These are phyloP conservation scores for Crocallis elinguaria DNA, from an alignment of 2,888 invertebrate genomes.

Conservation along the genomic window DNA sequence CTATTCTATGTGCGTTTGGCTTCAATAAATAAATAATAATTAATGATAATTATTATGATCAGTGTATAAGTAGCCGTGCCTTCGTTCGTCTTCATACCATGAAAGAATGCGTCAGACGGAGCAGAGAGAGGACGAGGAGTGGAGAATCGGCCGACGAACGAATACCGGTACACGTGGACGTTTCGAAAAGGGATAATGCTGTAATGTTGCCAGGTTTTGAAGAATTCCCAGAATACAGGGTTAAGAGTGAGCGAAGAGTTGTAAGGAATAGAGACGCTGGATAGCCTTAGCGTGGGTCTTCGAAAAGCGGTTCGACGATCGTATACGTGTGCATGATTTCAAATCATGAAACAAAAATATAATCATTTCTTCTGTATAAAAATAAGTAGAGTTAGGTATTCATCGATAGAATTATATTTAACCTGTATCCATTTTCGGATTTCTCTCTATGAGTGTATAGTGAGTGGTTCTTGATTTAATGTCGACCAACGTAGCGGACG, in stretches of 20 bases:
- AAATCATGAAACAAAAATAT: slow-evolving; percentile 75
- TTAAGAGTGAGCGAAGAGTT: slow-evolving; percentile 59
- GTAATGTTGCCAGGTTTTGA: slow-evolving; percentile 45
- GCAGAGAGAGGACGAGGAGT: slow-evolving; percentile 42
- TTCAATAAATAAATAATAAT: slow-evolving; percentile 69
- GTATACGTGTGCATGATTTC: slow-evolving; percentile 83
- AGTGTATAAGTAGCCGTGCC: slow-evolving; percentile 82
- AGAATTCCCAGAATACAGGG: slow-evolving; percentile 70
- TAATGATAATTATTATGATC: slow-evolving; percentile 58
- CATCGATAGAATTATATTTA: slow-evolving; percentile 83
- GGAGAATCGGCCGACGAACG: slow-evolving; percentile 47
- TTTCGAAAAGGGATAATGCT: slow-evolving; percentile 53
- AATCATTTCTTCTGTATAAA: slow-evolving; percentile 81
- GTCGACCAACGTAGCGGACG: slow-evolving; percentile 84
- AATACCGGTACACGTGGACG: slow-evolving; percentile 44
- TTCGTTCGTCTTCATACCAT: slow-evolving; percentile 79
- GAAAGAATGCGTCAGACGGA: slow-evolving; percentile 44
- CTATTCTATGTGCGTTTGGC: slow-evolving; percentile 82
- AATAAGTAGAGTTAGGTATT: slow-evolving; percentile 79
- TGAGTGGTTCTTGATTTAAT: slow-evolving; percentile 83
- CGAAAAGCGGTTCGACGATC: slow-evolving; percentile 80
- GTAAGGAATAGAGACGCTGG: slow-evolving; percentile 56
- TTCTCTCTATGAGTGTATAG: slow-evolving; percentile 85
- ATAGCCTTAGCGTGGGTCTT: slow-evolving; percentile 71
- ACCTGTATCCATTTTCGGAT: slow-evolving; percentile 83